Conservation (phyloP, 2,113 vertebrate genomes). For the Alaudala cheleensis region DNA sequence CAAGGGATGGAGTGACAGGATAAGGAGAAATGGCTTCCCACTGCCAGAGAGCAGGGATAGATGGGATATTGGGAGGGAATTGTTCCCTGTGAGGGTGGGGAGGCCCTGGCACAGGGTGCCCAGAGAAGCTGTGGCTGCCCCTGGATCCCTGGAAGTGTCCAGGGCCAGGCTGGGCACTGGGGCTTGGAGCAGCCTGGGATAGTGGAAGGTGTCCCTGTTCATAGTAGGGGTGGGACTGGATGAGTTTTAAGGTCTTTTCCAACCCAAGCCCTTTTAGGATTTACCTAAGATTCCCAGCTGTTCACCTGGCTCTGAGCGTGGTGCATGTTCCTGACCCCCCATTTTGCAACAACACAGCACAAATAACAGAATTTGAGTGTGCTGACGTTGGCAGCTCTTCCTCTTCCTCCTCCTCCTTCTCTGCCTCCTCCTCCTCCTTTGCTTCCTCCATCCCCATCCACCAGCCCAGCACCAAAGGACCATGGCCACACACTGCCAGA, state of each 20-base stretch:
- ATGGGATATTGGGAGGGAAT: neutral
- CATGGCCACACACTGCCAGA: neutral
- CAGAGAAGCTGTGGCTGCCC: neutral
- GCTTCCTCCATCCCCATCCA: neutral
- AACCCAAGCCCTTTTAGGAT: neutral
- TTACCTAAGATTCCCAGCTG: neutral
- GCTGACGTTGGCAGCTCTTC: neutral
- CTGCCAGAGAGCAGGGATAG: rapidly evolving
- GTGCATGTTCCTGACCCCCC: neutral
- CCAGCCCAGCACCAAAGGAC: rapidly evolving
- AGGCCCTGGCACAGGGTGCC: neutral
- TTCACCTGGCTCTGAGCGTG: neutral
- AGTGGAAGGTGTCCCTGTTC: neutral
- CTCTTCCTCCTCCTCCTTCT: neutral
- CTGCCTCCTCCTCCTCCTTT: neutral
- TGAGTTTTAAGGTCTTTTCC: neutral
- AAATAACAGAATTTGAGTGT: neutral
- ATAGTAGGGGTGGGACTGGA: neutral
- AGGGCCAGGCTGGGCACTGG: rapidly evolving
- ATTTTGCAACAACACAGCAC: neutral
- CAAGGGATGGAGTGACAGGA: neutral
- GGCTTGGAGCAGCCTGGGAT: rapidly evolving
- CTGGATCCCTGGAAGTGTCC: neutral
- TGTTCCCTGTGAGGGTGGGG: rapidly evolving
- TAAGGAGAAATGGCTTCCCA: neutral